These are phyloP conservation scores for Tetheella fluctuosa DNA, from an alignment of 2,888 invertebrate species.

Conservation along the genomic window DNA sequence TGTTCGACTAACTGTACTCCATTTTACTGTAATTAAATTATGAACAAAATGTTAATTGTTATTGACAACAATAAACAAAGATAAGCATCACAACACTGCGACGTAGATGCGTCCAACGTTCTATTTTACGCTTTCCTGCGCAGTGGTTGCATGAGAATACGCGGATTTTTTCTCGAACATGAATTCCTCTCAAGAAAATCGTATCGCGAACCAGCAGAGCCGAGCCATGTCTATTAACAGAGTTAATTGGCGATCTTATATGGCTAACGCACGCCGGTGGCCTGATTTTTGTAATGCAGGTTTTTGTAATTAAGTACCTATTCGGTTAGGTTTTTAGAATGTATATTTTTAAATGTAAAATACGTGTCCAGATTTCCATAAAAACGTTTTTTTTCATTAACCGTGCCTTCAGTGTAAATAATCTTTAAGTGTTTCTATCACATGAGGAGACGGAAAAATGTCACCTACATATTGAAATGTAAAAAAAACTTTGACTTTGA, in stretches of 20 bases:
- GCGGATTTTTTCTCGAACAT: conserved; percentile 58
- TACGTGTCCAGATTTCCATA: background rate
- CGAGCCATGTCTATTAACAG: conserved; percentile 61
- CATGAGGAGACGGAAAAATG: no score
- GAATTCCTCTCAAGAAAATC: conserved; percentile 77
- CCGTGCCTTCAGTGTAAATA: no score
- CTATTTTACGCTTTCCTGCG: conserved; percentile 76
- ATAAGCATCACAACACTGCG: conserved; percentile 5
- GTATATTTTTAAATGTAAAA: no score
- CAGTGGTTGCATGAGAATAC: conserved; percentile 41
- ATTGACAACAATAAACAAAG: conserved; percentile 12
- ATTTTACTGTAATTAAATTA: background rate
- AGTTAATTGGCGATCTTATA: conserved; percentile 72
- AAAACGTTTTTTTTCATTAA: no score
- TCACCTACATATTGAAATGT: no score
- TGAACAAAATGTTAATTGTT: conserved; percentile 5
- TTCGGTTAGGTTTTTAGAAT: background rate
- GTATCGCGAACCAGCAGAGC: conserved; percentile 27
- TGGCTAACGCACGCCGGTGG: conserved; percentile 55
- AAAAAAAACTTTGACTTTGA: no score
- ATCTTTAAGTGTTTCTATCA: no score
- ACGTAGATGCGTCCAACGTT: conserved; percentile 19
- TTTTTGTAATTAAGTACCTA: conserved; percentile 1
- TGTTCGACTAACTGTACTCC: background rate
- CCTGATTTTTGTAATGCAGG: conserved; percentile 48